Evolutionary conservation across 2,797 vertebrate species (phyloP), one percentile per base, ranked within the genome.

Genomic region (Sebastolobus altivelis): DNA sequence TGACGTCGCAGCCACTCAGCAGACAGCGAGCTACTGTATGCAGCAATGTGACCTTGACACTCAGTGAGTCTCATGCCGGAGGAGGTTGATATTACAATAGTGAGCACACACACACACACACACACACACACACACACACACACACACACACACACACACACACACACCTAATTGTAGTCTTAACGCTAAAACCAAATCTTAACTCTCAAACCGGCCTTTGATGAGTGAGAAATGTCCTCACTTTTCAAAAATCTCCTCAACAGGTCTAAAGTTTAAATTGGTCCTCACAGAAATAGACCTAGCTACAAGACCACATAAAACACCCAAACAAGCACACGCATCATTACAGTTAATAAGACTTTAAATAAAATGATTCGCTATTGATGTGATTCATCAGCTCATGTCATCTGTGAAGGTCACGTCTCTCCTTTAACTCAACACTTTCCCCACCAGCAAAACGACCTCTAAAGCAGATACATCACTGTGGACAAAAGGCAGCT

Each of bases 401-500:
- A 12, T 68, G 67, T 33, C 27, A 20, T 72, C n/a, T 63, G 54
- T 79, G 76, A 75, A 80, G 49, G 72, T 81, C 65, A 22, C 10
- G 49, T 66, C 61, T 59, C 38, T 40, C 22, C 52, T 49, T 56
- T 46, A 22, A 66, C 11, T 9, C 55, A n/a, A 60, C 40, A 43
- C 46, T 54, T 65, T 38, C 43, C 25, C 76, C 14, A 43, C 35
- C 69, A 66, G 46, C 37, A 37, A 38, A 27, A 78, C 25, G 27
- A 80, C 66, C 38, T 56, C 62, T 27, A 18, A 31, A 73, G 62
- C 25, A 38, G 55, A 82, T 60, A 37, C 46, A 81, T 82, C 73
- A 75, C 70, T 59, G 66, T 63, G 43, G 62, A 73, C 76, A 77
- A 87, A 85, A 80, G 75, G 25, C 72, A 75, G 68, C 55, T 52